Evolutionary conservation across 2,113 vertebrate genomes (phyloP), one percentile per base, ranked within the genome.

Genomic region (Entosphenus tridentatus): DNA sequence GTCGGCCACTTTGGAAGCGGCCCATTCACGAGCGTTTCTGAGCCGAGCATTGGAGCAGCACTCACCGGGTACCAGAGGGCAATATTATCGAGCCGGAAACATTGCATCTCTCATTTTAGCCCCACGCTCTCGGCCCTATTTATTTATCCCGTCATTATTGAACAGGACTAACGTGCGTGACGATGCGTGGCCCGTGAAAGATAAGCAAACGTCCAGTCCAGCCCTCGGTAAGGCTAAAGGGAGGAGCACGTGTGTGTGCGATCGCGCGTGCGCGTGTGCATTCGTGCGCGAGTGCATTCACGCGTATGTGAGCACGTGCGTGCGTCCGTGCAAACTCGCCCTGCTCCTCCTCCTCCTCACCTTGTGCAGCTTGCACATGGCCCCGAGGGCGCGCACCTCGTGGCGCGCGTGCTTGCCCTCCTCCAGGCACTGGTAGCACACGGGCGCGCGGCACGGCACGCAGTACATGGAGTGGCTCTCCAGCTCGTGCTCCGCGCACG

Each of bases 401-500:
- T 98, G 93, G 65, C 87, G 87, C 73, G 86, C 83, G 77, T 98
- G 93, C 67, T 86, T 88, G 59, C 92, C 93, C 71, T 96, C 92
- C 73, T 96, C 92, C 76, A 96, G 75, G 77, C 92, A 98, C 83
- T 98, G 93, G 78, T 98, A 98, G 68, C 93, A 98, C 12, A 98
- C 93, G 0, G 92, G 93, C 76, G 77, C 84, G 80, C 92, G 92
- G 76, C 93, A 96, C 79, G 89, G 89, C 56, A 92, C 92, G 72
- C 93, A 98, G 82, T 98, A 98, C 93, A 98, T 98, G 82, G 89
- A 95, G 72, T 95, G 85, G 74, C 96, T 96, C 81, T 96, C 93
- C 78, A 98, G 85, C 76, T 98, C 92, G 68, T 98, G 93, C 75
- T 96, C 93, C 8, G 93, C 95, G 80, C 93, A 98, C 12, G 92